Evolutionary conservation across 2,797 vertebrate genomes (phyloP), one percentile per base, ranked within the genome.

Genomic region (Allobates femoralis): DNA sequence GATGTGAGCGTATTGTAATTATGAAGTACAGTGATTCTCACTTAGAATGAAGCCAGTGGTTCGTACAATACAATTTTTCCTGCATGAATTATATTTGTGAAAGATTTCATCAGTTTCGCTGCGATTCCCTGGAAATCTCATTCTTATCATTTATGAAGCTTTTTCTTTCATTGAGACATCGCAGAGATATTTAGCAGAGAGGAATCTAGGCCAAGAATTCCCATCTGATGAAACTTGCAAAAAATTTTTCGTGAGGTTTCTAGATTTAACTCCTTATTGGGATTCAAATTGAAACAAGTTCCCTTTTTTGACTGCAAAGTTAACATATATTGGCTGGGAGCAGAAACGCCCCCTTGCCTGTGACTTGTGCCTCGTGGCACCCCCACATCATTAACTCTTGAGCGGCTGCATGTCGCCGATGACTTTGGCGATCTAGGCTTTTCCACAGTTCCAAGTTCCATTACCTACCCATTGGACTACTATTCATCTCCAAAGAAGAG

Each of bases 61-160:
- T 37, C 5, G 26, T 62, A 55, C 50, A 83, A 60, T 78, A 50
- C 30, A 46, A 82, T 78, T 71, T 66, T 71, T 73, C 37, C 55
- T 71, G 74, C 74, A 58, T 87, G 74, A 87, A 67, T 67, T 69
- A n/a, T 30, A 50, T 78, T 67, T 41, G 18, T 60, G 80, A 69
- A 76, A 82, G 32, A 83, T 82, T 78, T 64, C 18, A 69, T 83
- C 64, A 60, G 74, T 58, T 75, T 77, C 3, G 64, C 51, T 32
- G 37, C 14, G 23, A 56, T 66, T 32, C 46, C 58, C 37, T 37
- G 21, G 41, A 79, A 71, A 71, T 79, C 11, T 51, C 41, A 73
- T 79, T 55, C 28, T 26, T 41, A 21, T 34, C 21, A 14, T 67
- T 56, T 79, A 78, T 69, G 8, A 78, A 21, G 16, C 21, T 78